Evolutionary conservation across 2,888 invertebrate species (phyloP).

Genomic region (Tholera decimalis): DNA sequence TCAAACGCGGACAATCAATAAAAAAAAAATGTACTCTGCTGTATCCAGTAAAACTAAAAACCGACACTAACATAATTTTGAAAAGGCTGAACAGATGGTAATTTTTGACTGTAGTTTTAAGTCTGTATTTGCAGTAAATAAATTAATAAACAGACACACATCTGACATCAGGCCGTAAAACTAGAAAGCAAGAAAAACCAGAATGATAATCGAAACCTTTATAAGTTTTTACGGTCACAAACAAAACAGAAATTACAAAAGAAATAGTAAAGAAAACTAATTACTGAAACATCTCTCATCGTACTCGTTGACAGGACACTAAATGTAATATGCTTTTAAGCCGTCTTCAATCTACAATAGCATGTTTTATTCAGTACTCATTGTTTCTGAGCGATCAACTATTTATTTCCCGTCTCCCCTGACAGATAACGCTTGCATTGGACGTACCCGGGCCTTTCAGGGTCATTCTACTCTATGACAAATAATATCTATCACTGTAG

Average conservation of each 20-base stretch:
- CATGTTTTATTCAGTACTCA: slow-evolving; percentile 71
- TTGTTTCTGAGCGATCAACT: slow-evolving; percentile 70
- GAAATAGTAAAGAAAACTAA: slow-evolving; percentile 36
- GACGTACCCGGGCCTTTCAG: slow-evolving; percentile 19
- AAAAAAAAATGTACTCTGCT: too few relatives aligned
- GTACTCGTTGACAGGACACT: slow-evolving; percentile 46
- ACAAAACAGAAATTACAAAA: slow-evolving; percentile 5
- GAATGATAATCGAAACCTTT: slow-evolving; percentile 5
- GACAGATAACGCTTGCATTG: slow-evolving; percentile 68
- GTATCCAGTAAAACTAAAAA: too few relatives aligned
- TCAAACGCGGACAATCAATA: too few relatives aligned
- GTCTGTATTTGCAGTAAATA: too few relatives aligned
- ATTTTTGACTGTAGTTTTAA: too few relatives aligned
- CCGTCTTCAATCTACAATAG: slow-evolving; percentile 66
- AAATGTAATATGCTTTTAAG: slow-evolving; percentile 59
- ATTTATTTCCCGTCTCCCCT: slow-evolving; percentile 70
- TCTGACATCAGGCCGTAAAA: background rate
- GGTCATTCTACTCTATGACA: background rate
- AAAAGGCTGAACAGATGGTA: too few relatives aligned
- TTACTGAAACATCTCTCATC: slow-evolving; percentile 57
- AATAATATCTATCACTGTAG: too few relatives aligned
- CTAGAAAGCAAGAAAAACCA: background rate
- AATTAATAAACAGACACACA: too few relatives aligned
- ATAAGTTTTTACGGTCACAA: background rate
- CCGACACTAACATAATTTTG: too few relatives aligned